A percentile compares a stretch with the other conserved stretches of the same genome.
Conservation (phyloP, 53 echinoderm and acorn worm genomes). For the Hippasteria phrygiana region DNA sequence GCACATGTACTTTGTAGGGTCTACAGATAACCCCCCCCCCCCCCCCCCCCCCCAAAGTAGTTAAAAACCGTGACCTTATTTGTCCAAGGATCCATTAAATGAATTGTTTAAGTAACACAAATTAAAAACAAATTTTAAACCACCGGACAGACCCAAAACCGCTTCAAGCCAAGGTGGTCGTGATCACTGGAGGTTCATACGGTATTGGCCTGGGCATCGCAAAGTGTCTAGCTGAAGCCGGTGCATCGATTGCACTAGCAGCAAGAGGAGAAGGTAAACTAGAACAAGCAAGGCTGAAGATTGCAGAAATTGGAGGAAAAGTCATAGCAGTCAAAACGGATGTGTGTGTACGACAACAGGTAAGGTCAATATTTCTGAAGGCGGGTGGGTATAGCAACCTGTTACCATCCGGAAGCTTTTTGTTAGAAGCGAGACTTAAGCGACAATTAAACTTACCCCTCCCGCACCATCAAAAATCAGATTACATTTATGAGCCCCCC, state of each 20-base stretch:
- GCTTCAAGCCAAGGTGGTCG: slow-evolving; percentile 46
- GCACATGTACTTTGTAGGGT: too few species aligned
- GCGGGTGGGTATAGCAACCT: not conserved
- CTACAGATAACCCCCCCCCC: too few species aligned
- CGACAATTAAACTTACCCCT: too few species aligned
- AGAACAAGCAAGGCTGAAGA: slow-evolving; percentile 28
- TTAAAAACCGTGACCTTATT: too few species aligned
- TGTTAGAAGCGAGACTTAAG: too few species aligned
- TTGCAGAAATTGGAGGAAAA: slow-evolving; percentile 65
- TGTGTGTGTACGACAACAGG: slow-evolving; percentile 79
- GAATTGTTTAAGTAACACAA: too few species aligned
- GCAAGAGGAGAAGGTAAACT: slow-evolving; percentile 77
- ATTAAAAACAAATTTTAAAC: too few species aligned
- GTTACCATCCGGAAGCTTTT: too few species aligned
- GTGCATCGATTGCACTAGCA: slow-evolving; percentile 76
- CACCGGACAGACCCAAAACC: slow-evolving; percentile 21
- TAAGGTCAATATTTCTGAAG: slow-evolving; percentile 14
- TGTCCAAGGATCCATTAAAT: too few species aligned
- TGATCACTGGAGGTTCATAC: slow-evolving; percentile 80
- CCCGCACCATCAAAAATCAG: too few species aligned
- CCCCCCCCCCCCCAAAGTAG: too few species aligned
- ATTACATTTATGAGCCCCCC: not conserved
- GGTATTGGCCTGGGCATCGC: slow-evolving; percentile 84
- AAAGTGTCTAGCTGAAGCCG: slow-evolving; percentile 72
- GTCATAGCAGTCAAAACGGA: slow-evolving; percentile 75